phyloP scores from a whole-genome alignment of 2,797 vertebrate genomes.

The Sebastes ruberrimus region DNA sequence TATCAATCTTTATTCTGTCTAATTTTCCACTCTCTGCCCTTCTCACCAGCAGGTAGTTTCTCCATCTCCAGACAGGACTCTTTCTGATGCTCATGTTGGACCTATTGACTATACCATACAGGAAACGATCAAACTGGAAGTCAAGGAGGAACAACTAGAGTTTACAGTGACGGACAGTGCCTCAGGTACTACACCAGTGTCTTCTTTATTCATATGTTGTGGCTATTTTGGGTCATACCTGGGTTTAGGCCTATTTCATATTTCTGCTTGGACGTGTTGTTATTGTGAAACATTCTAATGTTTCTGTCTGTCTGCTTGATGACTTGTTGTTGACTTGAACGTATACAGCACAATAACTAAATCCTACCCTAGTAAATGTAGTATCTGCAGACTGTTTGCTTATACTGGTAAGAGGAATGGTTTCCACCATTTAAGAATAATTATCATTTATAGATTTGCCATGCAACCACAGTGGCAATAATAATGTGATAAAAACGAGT shows the following conservation, averaged over 20 bases:
- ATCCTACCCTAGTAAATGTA: not conserved
- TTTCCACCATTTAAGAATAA: not conserved
- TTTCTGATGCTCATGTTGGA: not conserved
- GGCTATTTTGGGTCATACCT: not conserved
- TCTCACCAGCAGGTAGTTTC: conserved; percentile 25
- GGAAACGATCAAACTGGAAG: conserved; percentile 28
- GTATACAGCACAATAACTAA: not conserved
- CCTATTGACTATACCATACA: conserved; percentile 41
- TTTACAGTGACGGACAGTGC: conserved; percentile 83
- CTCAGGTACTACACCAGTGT: conserved; percentile 54
- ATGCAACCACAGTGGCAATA: too few species aligned
- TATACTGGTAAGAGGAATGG: not conserved
- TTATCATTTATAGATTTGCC: not conserved
- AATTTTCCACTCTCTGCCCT: not conserved
- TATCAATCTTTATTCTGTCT: not conserved
- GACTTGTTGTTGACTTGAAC: not conserved
- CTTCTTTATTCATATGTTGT: not conserved
- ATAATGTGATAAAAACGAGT: too few species aligned
- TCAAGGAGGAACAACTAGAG: conserved; percentile 58
- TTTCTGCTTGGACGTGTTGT: not conserved
- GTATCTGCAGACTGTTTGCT: not conserved
- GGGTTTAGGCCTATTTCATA: not conserved
- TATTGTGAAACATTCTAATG: not conserved
- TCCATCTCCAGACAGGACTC: conserved; percentile 24
- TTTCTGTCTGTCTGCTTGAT: too few species aligned